Conservation (phyloP, 2,113 vertebrate genomes). For the Silurus asotus region DNA sequence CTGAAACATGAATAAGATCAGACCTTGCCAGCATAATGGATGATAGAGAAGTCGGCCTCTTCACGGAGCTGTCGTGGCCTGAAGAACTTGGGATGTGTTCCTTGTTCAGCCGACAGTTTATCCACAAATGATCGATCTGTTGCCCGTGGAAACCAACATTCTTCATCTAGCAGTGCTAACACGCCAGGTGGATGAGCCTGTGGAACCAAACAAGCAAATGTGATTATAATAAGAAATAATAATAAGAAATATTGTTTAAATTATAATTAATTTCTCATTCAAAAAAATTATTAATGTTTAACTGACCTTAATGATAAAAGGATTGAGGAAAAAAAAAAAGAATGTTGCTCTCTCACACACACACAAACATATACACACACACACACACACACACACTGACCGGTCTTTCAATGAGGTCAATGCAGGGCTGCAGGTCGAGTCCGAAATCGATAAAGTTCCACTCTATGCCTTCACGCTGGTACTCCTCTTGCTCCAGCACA, state of each 20-base stretch:
- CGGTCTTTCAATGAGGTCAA: constrained; percentile 86
- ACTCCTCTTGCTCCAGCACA: constrained; percentile 87
- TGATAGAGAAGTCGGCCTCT: constrained; percentile 85
- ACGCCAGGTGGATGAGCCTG: constrained; percentile 85
- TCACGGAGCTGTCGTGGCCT: constrained; percentile 81
- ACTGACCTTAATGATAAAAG: background rate
- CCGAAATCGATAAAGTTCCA: constrained; percentile 91
- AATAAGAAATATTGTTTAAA: background rate
- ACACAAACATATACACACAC: background rate
- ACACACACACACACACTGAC: constrained; percentile 58
- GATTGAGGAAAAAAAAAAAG: background rate
- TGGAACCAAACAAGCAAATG: background rate
- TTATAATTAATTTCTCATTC: no score
- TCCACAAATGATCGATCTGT: constrained; percentile 90
- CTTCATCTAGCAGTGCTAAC: constrained; percentile 86
- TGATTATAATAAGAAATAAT: background rate
- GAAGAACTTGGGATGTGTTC: constrained; percentile 85
- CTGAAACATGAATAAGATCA: background rate
- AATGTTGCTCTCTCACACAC: background rate
- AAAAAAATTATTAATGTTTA: background rate
- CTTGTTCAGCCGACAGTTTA: constrained; percentile 83
- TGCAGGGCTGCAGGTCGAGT: constrained; percentile 86
- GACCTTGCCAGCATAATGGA: constrained; percentile 91
- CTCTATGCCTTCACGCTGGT: constrained; percentile 86
- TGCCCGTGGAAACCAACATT: constrained; percentile 92